A percentile compares a stretch with the other conserved stretches of the same genome.
These are phyloP conservation scores for Cebidichthys violaceus DNA, from an alignment of 2,113 vertebrate species.

Conservation along the genomic window DNA sequence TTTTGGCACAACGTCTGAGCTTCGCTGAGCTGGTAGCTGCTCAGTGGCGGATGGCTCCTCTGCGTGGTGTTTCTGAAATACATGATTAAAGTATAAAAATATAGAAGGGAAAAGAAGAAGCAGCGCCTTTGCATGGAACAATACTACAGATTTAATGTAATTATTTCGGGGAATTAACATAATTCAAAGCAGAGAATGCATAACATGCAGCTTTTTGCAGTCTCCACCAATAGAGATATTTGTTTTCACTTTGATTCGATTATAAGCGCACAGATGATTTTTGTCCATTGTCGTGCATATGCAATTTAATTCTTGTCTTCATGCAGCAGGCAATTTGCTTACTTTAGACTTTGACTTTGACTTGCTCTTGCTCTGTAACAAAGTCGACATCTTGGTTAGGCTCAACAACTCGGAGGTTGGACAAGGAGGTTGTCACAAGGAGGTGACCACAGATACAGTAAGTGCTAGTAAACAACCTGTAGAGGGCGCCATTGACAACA, in stretches of 20 bases:
- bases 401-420: no score
- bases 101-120: neutral
- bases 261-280: neutral
- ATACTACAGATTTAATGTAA: neutral
- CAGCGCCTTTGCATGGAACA: neutral
- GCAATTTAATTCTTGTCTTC: neutral
- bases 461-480: neutral
- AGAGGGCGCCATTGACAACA: conserved; percentile 30
- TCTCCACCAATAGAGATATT: neutral
- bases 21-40: conserved; percentile 56
- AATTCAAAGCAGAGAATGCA: conserved; percentile 18
- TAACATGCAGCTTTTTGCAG: conserved; percentile 46
- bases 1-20: conserved; percentile 74
- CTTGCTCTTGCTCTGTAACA: conserved; percentile 84
- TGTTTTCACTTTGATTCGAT: neutral
- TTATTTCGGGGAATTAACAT: neutral
- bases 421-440: no score
- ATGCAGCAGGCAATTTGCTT: conserved; percentile 70
- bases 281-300: neutral
- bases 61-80: conserved; percentile 73
- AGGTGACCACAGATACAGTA: neutral
- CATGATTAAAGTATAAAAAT: neutral
- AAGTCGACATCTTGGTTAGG: conserved; percentile 63
- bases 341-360: conserved; percentile 84
- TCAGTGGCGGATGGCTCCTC: conserved; percentile 57